These are phyloP conservation scores for Drosophila kambysellisi DNA, from an alignment of 2,888 invertebrate species.

Conservation along the genomic window DNA sequence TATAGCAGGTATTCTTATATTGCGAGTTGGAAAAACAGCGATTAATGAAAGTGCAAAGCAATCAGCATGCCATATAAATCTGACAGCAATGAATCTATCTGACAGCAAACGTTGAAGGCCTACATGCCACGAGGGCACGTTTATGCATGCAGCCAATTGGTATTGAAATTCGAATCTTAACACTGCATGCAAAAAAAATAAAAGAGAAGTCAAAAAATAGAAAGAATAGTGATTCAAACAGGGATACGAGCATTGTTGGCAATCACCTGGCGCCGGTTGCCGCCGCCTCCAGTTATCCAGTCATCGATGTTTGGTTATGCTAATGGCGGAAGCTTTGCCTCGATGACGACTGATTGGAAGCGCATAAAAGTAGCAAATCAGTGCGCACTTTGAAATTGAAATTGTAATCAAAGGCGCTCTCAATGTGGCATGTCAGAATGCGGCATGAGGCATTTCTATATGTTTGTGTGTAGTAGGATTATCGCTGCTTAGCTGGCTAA, in stretches of 20 bases:
- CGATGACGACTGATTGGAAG: slow-evolving; percentile 67
- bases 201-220: slow-evolving; percentile 13
- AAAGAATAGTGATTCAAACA: slow-evolving; percentile 34
- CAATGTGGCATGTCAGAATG: slow-evolving; percentile 29
- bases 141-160: slow-evolving; percentile 50
- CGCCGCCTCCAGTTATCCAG: slow-evolving; percentile 32
- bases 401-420: slow-evolving; percentile 67
- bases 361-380: slow-evolving; percentile 68
- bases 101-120: slow-evolving; percentile 27
- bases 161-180: slow-evolving; percentile 47
- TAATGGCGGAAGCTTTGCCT: slow-evolving; percentile 66
- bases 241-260: slow-evolving; percentile 58
- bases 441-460: neutral
- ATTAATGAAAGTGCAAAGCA: neutral
- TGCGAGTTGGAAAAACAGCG: neutral
- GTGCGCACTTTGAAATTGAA: slow-evolving; percentile 70
- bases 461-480: slow-evolving; percentile 30
- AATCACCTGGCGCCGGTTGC: slow-evolving; percentile 68
- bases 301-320: slow-evolving; percentile 61
- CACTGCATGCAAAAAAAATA: slow-evolving; percentile 44
- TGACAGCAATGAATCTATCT: neutral
- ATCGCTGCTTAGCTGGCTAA: slow-evolving; percentile 68
- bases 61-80: slow-evolving; percentile 6
- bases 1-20: neutral
- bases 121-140: slow-evolving; percentile 22